phyloP scores from a whole-genome alignment of 2,888 invertebrate genomes.

The Diaperis boleti region DNA sequence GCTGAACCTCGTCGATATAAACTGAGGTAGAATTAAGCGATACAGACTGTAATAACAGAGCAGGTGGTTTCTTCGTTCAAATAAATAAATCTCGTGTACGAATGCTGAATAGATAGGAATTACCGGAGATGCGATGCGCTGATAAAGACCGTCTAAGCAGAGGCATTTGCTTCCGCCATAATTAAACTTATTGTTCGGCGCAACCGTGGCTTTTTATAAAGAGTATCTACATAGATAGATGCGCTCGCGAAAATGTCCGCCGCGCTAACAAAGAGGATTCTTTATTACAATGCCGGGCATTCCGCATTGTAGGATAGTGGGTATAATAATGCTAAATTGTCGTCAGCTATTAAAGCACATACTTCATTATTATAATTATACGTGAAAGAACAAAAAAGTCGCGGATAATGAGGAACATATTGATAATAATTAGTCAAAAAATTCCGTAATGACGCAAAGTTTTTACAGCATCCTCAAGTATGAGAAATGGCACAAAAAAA shows the following conservation, averaged over 20 bases:
- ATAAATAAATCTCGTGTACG: slow-evolving; percentile 42
- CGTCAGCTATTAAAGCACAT: too few species aligned
- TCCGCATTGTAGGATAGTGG: too few species aligned
- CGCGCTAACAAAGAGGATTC: not conserved
- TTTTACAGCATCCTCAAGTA: too few species aligned
- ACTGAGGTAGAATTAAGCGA: slow-evolving; percentile 30
- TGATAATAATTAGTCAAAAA: too few species aligned
- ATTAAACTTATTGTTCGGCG: slow-evolving; percentile 48
- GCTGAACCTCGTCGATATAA: slow-evolving; percentile 12
- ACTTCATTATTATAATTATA: too few species aligned
- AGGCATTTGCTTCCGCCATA: slow-evolving; percentile 50
- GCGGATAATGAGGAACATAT: too few species aligned
- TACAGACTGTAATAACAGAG: slow-evolving; percentile 35
- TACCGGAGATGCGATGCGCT: slow-evolving; percentile 45
- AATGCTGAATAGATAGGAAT: slow-evolving; percentile 43
- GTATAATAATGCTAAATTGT: too few species aligned
- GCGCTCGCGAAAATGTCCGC: not conserved
- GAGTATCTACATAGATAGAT: not conserved
- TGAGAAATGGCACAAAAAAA: too few species aligned
- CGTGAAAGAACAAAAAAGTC: too few species aligned
- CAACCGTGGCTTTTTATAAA: not conserved
- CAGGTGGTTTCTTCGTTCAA: slow-evolving; percentile 41
- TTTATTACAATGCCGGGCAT: not conserved
- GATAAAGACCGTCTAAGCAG: slow-evolving; percentile 47
- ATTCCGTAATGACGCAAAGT: too few species aligned